Evolutionary conservation across 2,797 vertebrate species (phyloP), one percentile per base, ranked within the genome.

Genomic region (Gallinago solitaria): DNA sequence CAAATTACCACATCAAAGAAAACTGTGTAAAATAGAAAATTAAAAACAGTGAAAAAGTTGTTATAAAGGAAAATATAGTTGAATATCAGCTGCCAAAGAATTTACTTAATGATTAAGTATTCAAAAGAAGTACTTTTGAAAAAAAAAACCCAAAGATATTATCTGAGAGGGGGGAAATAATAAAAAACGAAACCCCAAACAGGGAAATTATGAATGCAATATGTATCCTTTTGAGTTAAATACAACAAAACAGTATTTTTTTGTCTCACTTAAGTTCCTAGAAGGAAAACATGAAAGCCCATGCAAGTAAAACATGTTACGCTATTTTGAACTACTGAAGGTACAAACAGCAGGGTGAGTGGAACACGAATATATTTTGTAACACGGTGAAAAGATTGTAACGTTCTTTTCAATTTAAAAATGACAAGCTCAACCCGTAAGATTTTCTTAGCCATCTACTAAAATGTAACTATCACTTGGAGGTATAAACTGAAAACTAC

Each of bases 391-490:
- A 50, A 15, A 43, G 19, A 61, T 3, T 16, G 4, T 16, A 50
- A n/a, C 2, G 1, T 18, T 65, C 5, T 60, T 86, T 35, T 19
- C 6, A 19, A 75, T 18, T 65, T 57, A 71, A 63, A 87, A 84
- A 27, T 9, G 1, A 45, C 13, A 81, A 67, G 12, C 8, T 70
- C 60, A 77, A 8, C 11, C 0, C 1, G 2, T 9, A 33, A 41
- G 8, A 45, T 33, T 65, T 76, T 64, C n/a, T 69, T 50, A 63
- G 57, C 6, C 15, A 30, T 5, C 9, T 27, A 23, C 6, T 60
- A 69, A 91, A 70, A 84, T 2, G 32, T 0, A 77, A 19, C 27
- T 65, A 92, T 64, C 54, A 5, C 67, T 91, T 81, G 57, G 54
- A 92, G 78, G 23, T 19, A 77, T 35, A 64, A 70, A 54, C 20